A percentile compares a stretch with the other conserved stretches of the same genome.
Conservation (phyloP, 1,140 invertebrate genomes). For the Ceratina calcarata region DNA sequence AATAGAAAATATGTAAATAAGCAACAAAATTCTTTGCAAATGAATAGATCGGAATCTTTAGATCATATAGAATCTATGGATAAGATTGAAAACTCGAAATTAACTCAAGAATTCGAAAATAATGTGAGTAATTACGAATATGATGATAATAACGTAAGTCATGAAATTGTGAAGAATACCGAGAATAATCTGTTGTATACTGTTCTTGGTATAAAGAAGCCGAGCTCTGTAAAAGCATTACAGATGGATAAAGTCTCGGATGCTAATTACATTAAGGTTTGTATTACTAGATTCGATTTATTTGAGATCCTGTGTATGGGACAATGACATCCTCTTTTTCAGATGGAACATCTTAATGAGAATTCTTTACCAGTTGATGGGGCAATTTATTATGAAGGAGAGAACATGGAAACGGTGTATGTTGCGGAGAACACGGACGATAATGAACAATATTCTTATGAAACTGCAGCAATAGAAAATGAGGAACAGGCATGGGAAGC, state of each 20-base stretch:
- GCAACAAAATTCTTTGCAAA: slow-evolving; percentile 35
- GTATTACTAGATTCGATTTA: slow-evolving; percentile 35
- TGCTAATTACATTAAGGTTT: slow-evolving; percentile 70
- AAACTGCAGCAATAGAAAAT: slow-evolving; percentile 62
- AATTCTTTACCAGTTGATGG: slow-evolving; percentile 72
- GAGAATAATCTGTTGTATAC: slow-evolving; percentile 78
- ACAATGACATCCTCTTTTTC: slow-evolving; percentile 42
- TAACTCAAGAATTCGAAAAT: slow-evolving; percentile 42
- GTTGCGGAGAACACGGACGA: slow-evolving; percentile 71
- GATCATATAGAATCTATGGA: slow-evolving; percentile 17
- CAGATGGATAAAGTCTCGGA: slow-evolving; percentile 56
- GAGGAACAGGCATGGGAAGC: slow-evolving; percentile 74
- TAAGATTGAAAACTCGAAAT: slow-evolving; percentile 37
- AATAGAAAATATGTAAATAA: slow-evolving; percentile 48
- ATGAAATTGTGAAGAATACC: slow-evolving; percentile 74
- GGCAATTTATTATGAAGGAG: slow-evolving; percentile 77
- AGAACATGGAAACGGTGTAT: slow-evolving; percentile 74
- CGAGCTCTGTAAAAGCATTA: slow-evolving; percentile 51
- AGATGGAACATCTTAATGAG: slow-evolving; percentile 75
- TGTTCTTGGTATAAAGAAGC: slow-evolving; percentile 77
- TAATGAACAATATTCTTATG: slow-evolving; percentile 73
- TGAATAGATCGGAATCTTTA: slow-evolving; percentile 42
- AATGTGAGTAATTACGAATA: slow-evolving; percentile 57
- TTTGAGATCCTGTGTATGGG: neutral
- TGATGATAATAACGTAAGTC: slow-evolving; percentile 62